Evolutionary conservation across 2,797 vertebrate genomes (phyloP).

Genomic region (Liasis olivaceus): DNA sequence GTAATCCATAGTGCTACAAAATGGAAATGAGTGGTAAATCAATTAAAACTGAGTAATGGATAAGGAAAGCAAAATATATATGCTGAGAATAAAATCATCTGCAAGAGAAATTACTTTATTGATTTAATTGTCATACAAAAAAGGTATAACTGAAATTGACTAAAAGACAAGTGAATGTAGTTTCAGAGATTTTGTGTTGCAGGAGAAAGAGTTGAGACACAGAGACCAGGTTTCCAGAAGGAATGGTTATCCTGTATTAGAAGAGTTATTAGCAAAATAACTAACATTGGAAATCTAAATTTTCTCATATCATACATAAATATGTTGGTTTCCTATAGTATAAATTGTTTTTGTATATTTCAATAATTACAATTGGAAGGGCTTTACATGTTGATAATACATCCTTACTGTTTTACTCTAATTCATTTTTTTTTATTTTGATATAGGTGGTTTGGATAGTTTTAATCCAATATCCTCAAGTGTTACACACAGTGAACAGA

Average conservation of each 20-base stretch:
- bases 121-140: not conserved
- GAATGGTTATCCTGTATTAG: not conserved
- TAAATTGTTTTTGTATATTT: not conserved
- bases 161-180: not conserved
- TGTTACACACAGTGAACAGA: slow-evolving; percentile 85
- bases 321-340: not conserved
- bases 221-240: not conserved
- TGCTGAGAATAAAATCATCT: not conserved
- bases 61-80: not conserved
- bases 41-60: not conserved
- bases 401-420: slow-evolving; percentile 1
- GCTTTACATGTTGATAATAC: not conserved
- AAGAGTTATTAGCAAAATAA: not conserved
- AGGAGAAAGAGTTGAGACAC: not conserved
- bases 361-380: not conserved
- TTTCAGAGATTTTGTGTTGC: not conserved
- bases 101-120: not conserved
- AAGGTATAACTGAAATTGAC: not conserved
- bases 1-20: not conserved
- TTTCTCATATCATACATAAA: not conserved
- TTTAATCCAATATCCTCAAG: slow-evolving; percentile 81
- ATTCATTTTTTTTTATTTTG: slow-evolving; percentile 9
- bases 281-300: not conserved
- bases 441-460: slow-evolving; percentile 86
- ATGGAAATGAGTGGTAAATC: not conserved